Evolutionary conservation across 2,888 invertebrate genomes (phyloP).

Genomic region (Exocentrus adspersus): DNA sequence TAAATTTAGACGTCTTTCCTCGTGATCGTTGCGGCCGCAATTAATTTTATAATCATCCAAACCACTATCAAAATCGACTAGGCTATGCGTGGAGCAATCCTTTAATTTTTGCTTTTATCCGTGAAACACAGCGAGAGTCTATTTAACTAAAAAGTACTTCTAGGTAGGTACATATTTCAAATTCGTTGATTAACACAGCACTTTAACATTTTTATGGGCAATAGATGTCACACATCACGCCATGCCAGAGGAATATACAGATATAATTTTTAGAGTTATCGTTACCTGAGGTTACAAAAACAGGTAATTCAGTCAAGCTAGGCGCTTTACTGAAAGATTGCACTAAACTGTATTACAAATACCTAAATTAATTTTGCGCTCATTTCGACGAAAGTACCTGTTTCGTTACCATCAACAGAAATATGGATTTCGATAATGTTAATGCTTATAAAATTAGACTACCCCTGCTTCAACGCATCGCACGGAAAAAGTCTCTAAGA

Average conservation of each 20-base stretch:
- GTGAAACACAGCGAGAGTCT: no score
- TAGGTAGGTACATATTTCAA: conserved; percentile 31
- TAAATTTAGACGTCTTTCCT: conserved; percentile 33
- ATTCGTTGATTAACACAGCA: conserved; percentile 27
- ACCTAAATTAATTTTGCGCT: conserved; percentile 11
- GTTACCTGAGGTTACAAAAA: conserved; percentile 15
- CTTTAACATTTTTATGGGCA: conserved; percentile 20
- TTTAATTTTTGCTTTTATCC: no score
- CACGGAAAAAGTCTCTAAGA: neutral
- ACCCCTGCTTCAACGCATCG: neutral
- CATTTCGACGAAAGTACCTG: conserved; percentile 15
- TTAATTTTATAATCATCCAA: conserved; percentile 33
- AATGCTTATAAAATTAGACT: conserved; percentile 21
- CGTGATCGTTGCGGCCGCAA: conserved; percentile 9
- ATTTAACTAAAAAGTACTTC: conserved; percentile 37
- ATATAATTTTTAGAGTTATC: neutral
- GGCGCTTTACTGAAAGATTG: conserved; percentile 16
- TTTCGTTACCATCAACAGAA: conserved; percentile 2
- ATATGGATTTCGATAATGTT: conserved; percentile 26
- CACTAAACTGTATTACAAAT: conserved; percentile 6
- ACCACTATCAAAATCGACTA: conserved; percentile 37
- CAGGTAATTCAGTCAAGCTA: conserved; percentile 16
- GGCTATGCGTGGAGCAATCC: conserved; percentile 1
- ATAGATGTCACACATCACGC: conserved; percentile 20
- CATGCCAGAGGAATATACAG: no score